Percentiles rank a stretch among this genome's conserved stretches.
phyloP scores from a whole-genome alignment of 2,888 invertebrate species.

The Nowickia ferox region DNA sequence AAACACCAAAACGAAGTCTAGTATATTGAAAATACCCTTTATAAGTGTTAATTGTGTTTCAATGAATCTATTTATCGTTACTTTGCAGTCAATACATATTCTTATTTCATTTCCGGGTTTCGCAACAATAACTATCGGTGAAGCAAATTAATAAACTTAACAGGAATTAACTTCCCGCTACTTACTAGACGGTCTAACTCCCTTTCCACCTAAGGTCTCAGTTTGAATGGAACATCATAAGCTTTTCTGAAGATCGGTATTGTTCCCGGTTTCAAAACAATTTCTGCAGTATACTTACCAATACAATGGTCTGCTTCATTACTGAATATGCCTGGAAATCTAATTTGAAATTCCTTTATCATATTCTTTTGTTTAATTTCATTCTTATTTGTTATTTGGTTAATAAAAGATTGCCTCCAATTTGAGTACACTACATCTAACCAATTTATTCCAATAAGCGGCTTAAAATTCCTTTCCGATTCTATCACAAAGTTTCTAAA shows the following conservation, averaged over 20 bases:
- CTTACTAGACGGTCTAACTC: slow-evolving; percentile 71
- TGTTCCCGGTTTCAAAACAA: slow-evolving; percentile 44
- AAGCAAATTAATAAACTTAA: slow-evolving; percentile 73
- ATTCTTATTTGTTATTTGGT: too few relatives aligned
- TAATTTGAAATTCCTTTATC: slow-evolving; percentile 20
- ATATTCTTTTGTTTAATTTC: not conserved
- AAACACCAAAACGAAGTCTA: too few relatives aligned
- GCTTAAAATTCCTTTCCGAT: too few relatives aligned
- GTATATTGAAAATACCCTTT: too few relatives aligned
- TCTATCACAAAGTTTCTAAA: slow-evolving; percentile 53
- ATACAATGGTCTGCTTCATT: slow-evolving; percentile 45
- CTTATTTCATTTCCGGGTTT: slow-evolving; percentile 68
- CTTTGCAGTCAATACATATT: slow-evolving; percentile 10
- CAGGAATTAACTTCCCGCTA: slow-evolving; percentile 70
- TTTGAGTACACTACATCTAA: too few relatives aligned
- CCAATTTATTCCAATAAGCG: slow-evolving; percentile 54
- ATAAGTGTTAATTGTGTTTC: not conserved
- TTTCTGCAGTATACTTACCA: slow-evolving; percentile 54
- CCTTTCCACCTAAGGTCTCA: slow-evolving; percentile 39
- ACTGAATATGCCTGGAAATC: slow-evolving; percentile 48
- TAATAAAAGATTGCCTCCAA: too few relatives aligned
- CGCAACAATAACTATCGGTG: too few relatives aligned
- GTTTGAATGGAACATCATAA: not conserved
- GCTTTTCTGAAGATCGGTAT: slow-evolving; percentile 71
- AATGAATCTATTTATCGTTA: slow-evolving; percentile 2